Evolutionary conservation across 2,113 vertebrate genomes (phyloP).

Genomic region (Phylloscopus trochilus): DNA sequence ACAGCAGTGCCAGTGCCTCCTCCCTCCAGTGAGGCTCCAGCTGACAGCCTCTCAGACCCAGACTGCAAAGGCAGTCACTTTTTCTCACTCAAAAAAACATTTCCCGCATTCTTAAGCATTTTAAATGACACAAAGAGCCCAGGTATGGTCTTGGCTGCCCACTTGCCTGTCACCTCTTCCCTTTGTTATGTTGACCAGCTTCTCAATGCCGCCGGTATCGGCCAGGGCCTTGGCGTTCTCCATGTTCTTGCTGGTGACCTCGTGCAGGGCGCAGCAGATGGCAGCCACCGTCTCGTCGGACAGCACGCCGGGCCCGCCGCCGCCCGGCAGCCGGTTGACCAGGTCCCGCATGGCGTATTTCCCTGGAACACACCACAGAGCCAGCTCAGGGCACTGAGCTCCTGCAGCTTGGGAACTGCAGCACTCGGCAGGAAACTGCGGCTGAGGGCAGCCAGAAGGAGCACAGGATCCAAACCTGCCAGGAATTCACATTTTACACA

Average conservation of each 20-base stretch:
- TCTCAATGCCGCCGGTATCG: slow-evolving; percentile 93
- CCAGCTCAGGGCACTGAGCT: not conserved
- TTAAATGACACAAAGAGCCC: not conserved
- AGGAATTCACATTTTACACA: not conserved
- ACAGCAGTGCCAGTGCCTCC: accelerated
- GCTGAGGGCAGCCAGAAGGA: not conserved
- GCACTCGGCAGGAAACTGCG: not conserved
- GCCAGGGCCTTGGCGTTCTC: slow-evolving; percentile 98
- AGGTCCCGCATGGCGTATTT: slow-evolving; percentile 98
- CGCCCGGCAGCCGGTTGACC: slow-evolving; percentile 92
- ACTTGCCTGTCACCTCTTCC: slow-evolving; percentile 92
- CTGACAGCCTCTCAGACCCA: not conserved
- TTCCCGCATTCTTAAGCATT: not conserved
- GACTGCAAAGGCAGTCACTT: not conserved
- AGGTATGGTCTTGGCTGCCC: not conserved
- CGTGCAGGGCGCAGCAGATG: slow-evolving; percentile 95
- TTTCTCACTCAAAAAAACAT: not conserved
- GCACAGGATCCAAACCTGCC: not conserved
- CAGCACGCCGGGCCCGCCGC: slow-evolving; percentile 80
- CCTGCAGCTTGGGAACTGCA: not conserved
- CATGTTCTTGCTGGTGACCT: slow-evolving; percentile 99
- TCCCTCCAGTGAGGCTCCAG: not conserved
- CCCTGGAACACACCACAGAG: slow-evolving; percentile 68
- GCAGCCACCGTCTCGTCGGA: slow-evolving; percentile 93
- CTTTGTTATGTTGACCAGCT: slow-evolving; percentile 97